Evolutionary conservation across 2,113 vertebrate species (phyloP).

Genomic region (Eurystomus gularis): DNA sequence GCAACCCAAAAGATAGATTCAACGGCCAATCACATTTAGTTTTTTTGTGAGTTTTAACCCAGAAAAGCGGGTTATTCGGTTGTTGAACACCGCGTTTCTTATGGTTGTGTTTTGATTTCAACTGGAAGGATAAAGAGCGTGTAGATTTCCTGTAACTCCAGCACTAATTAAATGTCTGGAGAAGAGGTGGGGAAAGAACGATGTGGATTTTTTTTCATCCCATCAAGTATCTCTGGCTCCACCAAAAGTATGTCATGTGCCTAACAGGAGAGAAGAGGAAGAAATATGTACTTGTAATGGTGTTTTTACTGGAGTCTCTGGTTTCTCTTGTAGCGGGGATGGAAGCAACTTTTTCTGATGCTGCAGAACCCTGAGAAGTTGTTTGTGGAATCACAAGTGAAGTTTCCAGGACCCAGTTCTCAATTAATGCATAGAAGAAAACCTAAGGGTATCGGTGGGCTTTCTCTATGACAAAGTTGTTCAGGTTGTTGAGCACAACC

Average conservation of each 20-base stretch:
- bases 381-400: neutral
- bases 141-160: neutral
- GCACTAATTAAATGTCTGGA: neutral
- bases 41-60: neutral
- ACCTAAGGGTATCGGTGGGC: neutral
- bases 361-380: neutral
- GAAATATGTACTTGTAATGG: neutral
- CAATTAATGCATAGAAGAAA: neutral
- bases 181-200: rapidly evolving
- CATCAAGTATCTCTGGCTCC: neutral
- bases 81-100: neutral
- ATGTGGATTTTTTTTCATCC: neutral
- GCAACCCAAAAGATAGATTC: neutral
- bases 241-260: neutral
- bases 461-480: neutral
- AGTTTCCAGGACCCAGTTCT: neutral
- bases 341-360: neutral
- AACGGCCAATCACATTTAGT: neutral
- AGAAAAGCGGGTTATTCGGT: neutral
- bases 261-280: neutral
- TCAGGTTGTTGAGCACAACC: neutral
- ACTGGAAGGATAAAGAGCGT: neutral
- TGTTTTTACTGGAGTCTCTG: neutral
- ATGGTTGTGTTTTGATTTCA: neutral
- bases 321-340: neutral